Evolutionary conservation across 2,888 invertebrate species (phyloP).

Genomic region (Torymus auratus): DNA sequence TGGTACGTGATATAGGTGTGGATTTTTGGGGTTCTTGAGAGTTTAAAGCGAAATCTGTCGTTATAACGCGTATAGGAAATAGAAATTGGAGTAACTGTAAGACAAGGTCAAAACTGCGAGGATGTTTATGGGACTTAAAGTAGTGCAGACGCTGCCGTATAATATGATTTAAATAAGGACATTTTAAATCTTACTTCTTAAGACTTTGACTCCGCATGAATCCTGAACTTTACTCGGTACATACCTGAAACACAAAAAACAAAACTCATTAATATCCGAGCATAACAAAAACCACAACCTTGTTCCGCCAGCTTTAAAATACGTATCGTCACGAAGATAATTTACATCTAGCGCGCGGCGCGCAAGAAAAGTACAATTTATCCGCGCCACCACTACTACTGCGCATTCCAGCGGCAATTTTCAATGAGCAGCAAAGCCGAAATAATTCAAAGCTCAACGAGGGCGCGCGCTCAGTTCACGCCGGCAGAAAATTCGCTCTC

Average conservation of each 20-base stretch:
- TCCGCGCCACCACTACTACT: neutral
- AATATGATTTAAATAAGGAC: no score
- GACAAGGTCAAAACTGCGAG: no score
- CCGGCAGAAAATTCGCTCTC: slow-evolving; percentile 51
- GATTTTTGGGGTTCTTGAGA: no score
- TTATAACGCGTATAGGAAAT: no score
- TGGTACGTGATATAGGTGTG: no score
- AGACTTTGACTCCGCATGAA: neutral
- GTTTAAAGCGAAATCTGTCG: no score
- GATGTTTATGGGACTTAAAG: no score
- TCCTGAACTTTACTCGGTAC: slow-evolving; percentile 4
- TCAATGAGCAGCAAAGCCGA: slow-evolving; percentile 56
- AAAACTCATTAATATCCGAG: neutral
- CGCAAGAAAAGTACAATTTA: slow-evolving; percentile 34
- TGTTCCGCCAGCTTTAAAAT: no score
- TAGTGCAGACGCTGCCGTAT: no score
- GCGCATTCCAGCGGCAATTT: slow-evolving; percentile 37
- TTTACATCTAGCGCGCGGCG: neutral
- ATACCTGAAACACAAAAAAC: slow-evolving; percentile 52
- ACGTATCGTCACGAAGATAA: neutral
- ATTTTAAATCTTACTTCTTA: slow-evolving; percentile 1
- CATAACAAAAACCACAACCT: neutral
- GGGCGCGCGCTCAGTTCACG: slow-evolving; percentile 38
- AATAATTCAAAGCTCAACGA: slow-evolving; percentile 59
- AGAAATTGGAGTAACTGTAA: no score